These are phyloP conservation scores for Notamacropus eugenii DNA, from an alignment of 2,797 vertebrate species.

Conservation along the genomic window DNA sequence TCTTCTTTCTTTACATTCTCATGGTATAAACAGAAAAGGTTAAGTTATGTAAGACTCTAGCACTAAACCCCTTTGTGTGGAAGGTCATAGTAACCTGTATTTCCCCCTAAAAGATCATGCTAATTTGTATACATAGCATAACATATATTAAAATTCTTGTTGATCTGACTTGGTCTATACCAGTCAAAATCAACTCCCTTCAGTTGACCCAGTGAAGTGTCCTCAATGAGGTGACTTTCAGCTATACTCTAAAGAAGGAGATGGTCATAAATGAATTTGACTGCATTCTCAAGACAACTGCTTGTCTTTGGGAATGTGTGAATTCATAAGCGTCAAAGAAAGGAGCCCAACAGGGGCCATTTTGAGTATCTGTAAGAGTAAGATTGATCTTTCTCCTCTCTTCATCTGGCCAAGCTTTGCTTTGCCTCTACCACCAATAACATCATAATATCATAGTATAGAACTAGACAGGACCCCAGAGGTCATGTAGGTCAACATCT, in stretches of 20 bases:
- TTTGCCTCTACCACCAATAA: too few relatives aligned
- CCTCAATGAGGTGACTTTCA: neutral
- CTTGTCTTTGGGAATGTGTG: neutral
- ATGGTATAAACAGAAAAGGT: neutral
- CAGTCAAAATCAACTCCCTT: neutral
- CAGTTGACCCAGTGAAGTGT: neutral
- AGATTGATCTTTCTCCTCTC: neutral
- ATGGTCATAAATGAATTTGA: rapidly evolving
- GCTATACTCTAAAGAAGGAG: neutral
- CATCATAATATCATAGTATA: neutral
- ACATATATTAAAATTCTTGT: neutral
- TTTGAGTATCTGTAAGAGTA: neutral
- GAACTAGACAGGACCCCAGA: neutral
- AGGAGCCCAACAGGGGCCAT: neutral
- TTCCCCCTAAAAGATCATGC: slow-evolving; percentile 21
- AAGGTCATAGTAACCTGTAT: neutral
- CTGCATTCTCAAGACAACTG: neutral
- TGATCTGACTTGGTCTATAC: neutral
- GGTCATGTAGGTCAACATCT: neutral
- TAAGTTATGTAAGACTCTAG: neutral
- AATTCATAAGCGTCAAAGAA: neutral
- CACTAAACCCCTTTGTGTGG: neutral
- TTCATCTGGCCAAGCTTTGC: too few relatives aligned
- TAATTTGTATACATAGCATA: neutral
- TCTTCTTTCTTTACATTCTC: neutral